Evolutionary conservation across 2,888 invertebrate species (phyloP), one percentile per base, ranked within the genome.

Genomic region (Nephrotoma appendiculata): DNA sequence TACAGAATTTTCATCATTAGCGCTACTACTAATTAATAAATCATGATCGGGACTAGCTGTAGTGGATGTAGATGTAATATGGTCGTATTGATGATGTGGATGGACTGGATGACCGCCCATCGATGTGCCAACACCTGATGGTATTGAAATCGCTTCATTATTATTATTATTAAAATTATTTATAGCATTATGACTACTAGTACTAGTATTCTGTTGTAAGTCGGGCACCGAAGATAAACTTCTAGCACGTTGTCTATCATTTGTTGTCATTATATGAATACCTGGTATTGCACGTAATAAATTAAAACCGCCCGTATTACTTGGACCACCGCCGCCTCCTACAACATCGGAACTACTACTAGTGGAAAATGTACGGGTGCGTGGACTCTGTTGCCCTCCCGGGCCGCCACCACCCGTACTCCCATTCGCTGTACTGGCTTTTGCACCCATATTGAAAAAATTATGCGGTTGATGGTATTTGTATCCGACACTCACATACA

Each of bases 161-260:
- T 92, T 91, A 89, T 93, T 93, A 88, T 87, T 88, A 87, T 88
- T 87, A 85, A 86, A 87, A 87, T 87, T 87, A 85, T 87, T 87
- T 71, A 71, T 71, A 71, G 71, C 71, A 71, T 71, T 71, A 71
- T 71, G 31, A 71, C 71, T 71, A 71, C n/a, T 71, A 71, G 71
- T 71, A 71, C 71, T 71, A 71, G 71, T 71, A 83, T 87, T 88
- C 88, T 88, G 90, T 88, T 92, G 93, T 88, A 96, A 92, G 90
- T 96, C 96, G 15, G 96, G 96, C 88, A 97, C 96, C 87, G 96
- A 96, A 87, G 96, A 96, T 89, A 97, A 91, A 48, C 96, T 96
- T 88, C 96, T 93, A 86, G 97, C 96, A 88, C 97, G 93, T 92
- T 97, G 96, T 88, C 97, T 93, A 90, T 96, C 96, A 90, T 94